phyloP scores from a whole-genome alignment of 2,113 vertebrate species.

The Mungos mungo region DNA sequence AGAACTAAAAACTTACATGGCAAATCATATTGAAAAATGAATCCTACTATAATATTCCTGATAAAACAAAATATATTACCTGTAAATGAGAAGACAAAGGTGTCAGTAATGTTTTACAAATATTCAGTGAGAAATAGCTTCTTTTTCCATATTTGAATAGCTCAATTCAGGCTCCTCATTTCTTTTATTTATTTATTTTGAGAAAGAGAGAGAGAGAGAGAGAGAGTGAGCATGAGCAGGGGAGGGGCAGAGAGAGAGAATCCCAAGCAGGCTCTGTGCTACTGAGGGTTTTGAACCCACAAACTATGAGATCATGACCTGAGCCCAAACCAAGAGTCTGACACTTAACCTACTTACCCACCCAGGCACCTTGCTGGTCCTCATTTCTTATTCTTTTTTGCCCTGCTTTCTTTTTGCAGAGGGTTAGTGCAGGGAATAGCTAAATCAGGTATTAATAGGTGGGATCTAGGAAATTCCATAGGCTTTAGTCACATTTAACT shows the following conservation, averaged over 20 bases:
- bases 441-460: neutral
- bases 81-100: neutral
- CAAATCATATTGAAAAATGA: neutral
- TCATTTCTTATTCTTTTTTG: neutral
- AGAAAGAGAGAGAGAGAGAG: no score
- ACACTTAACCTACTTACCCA: no score
- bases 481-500: neutral
- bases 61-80: neutral
- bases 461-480: neutral
- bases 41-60: neutral
- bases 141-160: neutral
- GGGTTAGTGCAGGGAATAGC: accelerated
- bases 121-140: neutral
- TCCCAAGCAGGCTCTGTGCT: no score
- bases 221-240: no score
- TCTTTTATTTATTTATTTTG: neutral
- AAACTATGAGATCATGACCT: no score
- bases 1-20: neutral
- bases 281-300: no score
- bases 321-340: no score
- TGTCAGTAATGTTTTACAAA: neutral
- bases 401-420: neutral
- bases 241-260: no score
- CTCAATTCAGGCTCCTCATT: neutral
- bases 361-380: neutral